Conservation (phyloP, 2,888 invertebrate species). For the Ochropleura plecta region DNA sequence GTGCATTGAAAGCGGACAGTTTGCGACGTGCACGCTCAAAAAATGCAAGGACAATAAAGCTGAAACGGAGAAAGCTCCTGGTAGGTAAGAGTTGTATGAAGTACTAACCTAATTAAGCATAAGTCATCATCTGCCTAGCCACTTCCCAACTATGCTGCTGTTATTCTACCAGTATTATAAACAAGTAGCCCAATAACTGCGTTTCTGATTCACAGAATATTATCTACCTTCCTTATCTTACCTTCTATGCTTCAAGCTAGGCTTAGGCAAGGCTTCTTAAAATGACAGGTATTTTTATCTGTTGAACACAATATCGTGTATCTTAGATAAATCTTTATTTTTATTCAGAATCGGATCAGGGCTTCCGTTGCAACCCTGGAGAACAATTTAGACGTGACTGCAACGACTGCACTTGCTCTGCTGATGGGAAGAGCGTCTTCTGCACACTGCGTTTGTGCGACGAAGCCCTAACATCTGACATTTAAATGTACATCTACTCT, state of each 20-base stretch:
- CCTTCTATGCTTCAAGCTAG: not conserved
- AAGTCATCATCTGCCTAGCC: not conserved
- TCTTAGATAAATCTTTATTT: not conserved
- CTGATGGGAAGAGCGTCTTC: constrained; percentile 84
- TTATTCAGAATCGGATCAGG: constrained; percentile 75
- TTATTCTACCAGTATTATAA: not conserved
- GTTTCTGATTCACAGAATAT: not conserved
- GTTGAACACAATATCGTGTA: not conserved
- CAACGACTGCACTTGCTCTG: constrained; percentile 89
- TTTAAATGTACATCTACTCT: constrained; percentile 57
- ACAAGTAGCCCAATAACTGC: not conserved
- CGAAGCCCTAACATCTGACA: constrained; percentile 69
- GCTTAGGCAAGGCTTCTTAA: too few relatives aligned
- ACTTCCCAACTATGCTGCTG: not conserved
- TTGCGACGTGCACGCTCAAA: constrained; percentile 85
- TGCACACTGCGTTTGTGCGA: constrained; percentile 87
- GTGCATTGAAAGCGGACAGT: constrained; percentile 85
- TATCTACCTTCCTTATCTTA: not conserved
- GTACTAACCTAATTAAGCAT: constrained; percentile 12
- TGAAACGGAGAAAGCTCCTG: constrained; percentile 58
- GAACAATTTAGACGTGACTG: constrained; percentile 86
- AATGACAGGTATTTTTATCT: too few relatives aligned
- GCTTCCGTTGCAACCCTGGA: constrained; percentile 88
- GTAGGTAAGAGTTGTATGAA: constrained; percentile 70
- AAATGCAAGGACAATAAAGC: constrained; percentile 70